Percentiles rank a stretch among this genome's conserved stretches.
phyloP scores from a whole-genome alignment of 2,797 vertebrate genomes.

The Pitangus sulphuratus region DNA sequence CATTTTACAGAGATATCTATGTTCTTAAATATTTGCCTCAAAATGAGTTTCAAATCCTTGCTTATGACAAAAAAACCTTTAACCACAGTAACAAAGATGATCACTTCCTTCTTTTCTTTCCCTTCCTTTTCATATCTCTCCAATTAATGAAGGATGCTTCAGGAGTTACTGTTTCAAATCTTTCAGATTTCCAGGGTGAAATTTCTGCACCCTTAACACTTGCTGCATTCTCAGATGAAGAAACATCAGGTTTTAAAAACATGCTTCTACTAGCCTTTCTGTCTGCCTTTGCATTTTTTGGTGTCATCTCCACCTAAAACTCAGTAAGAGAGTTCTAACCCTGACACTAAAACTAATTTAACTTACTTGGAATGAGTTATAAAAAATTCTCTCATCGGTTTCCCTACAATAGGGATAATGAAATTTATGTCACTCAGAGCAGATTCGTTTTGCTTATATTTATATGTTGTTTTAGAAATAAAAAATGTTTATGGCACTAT shows the following conservation, averaged over 20 bases:
- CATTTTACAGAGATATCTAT: background rate
- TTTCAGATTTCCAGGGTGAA: background rate
- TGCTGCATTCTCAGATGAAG: background rate
- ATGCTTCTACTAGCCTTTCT: background rate
- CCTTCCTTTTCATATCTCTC: background rate
- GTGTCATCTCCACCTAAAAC: background rate
- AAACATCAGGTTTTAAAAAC: background rate
- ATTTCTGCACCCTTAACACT: background rate
- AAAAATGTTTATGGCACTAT: background rate
- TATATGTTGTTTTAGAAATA: background rate
- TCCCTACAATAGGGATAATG: background rate
- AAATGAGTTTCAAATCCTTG: background rate
- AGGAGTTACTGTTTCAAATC: background rate
- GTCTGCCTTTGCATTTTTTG: background rate
- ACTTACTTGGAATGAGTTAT: background rate
- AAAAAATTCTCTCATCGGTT: background rate
- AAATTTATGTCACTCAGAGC: background rate
- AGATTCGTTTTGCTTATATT: background rate
- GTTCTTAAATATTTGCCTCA: background rate
- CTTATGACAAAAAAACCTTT: background rate
- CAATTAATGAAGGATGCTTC: background rate
- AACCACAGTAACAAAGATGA: background rate
- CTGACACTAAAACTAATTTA: background rate
- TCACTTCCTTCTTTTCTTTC: background rate
- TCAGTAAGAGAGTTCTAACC: background rate